Evolutionary conservation across 2,113 vertebrate species (phyloP), one percentile per base, ranked within the genome.

Genomic region (Nestor notabilis): DNA sequence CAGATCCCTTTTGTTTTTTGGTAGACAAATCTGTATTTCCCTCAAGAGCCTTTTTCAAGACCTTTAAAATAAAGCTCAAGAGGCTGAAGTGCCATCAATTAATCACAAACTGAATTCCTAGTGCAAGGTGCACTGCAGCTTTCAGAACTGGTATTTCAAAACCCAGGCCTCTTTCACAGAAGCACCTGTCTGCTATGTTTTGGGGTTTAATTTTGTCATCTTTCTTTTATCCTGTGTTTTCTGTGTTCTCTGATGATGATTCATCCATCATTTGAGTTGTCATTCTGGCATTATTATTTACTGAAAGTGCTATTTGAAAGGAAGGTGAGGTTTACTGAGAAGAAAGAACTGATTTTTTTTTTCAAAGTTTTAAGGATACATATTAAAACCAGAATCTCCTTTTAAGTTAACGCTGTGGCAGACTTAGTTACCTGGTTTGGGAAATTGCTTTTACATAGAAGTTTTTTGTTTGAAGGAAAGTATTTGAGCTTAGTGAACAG

Each of bases 1-100:
- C 52, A 68, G 29, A 53, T 95, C 87, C 65, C 50, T 86, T 61
- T 89, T 82, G n/a, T n/a, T 89, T 93, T 92, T 90, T 76, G 44
- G 39, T 37, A 81, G 46, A 88, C 19, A 70, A 88, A 92, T 86
- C 69, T 81, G 5, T 93, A 46, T 87, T 65, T 93, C 44, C 35
- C 88, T 90, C 80, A 86, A 92, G 65, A 95, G 76, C 19, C 52
- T 87, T 82, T 96, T 93, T 21, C 64, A 96, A 96, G 44, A 74
- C 31, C 23, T 80, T 88, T 39, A 47, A 70, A 93, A 93, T 89
- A 79, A 64, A 90, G 19, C 61, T 82, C 56, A 39, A 37, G 76
- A 84, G 60, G 52, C 47, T 64, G 81, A 91, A 93, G 72, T 92
- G 56, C 39, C 28, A 24, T 94, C 80, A 91, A 69, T 96, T 96